phyloP scores from a whole-genome alignment of 2,113 vertebrate genomes.

The Morone chrysops region DNA sequence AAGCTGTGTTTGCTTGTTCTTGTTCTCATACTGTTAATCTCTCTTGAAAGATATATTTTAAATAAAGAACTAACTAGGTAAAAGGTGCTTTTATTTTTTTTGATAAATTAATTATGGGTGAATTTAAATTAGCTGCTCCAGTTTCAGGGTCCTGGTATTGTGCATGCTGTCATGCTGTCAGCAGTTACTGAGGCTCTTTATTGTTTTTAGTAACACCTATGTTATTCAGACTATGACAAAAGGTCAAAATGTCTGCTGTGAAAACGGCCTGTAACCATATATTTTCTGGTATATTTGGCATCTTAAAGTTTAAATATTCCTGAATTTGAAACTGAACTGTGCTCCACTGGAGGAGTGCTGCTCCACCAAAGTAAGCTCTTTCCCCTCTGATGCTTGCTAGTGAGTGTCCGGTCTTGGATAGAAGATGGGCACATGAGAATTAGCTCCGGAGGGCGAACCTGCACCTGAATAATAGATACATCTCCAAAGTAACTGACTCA shows the following conservation, averaged over 20 bases:
- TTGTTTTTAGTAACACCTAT: background rate
- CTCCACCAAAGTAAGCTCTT: background rate
- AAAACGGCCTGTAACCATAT: background rate
- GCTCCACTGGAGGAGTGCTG: background rate
- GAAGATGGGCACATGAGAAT: constrained; percentile 27
- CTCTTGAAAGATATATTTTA: background rate
- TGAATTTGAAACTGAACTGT: background rate
- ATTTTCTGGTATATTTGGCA: background rate
- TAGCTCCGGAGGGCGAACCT: constrained; percentile 33
- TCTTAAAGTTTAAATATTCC: background rate
- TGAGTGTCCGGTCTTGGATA: constrained; percentile 15
- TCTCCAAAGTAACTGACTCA: constrained; percentile 58
- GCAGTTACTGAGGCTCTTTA: no score
- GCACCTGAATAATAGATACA: constrained; percentile 74
- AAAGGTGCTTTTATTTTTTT: background rate
- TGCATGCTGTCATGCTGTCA: background rate
- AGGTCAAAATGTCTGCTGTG: background rate
- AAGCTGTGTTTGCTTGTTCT: background rate
- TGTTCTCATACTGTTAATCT: background rate
- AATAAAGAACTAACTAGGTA: no score
- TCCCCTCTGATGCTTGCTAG: constrained; percentile 4
- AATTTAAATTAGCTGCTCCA: background rate
- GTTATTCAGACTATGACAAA: background rate
- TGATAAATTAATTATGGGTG: background rate
- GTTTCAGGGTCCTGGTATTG: background rate